A percentile compares a stretch with the other conserved stretches of the same genome.
Evolutionary conservation across 1,140 invertebrate genomes (phyloP).

Genomic region (Philopotamus ludificatus): DNA sequence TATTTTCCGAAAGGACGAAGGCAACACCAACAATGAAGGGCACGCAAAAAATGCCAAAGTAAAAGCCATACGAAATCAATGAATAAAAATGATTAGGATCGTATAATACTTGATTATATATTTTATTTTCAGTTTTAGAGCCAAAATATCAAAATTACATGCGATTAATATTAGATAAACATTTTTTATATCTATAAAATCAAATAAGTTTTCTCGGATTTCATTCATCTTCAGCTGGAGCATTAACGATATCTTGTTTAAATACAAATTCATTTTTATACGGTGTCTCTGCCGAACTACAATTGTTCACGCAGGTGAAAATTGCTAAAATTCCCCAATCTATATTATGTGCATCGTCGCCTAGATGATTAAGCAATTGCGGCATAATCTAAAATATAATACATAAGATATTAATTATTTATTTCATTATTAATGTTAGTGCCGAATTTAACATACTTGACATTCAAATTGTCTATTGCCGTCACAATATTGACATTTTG

Average conservation of each 20-base stretch:
- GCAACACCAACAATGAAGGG: too few species aligned
- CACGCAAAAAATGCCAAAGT: too few species aligned
- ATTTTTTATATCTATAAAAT: neutral
- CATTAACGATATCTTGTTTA: slow-evolving; percentile 78
- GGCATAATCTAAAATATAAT: slow-evolving; percentile 78
- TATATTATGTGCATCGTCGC: slow-evolving; percentile 68
- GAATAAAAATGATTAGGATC: too few species aligned
- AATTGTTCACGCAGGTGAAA: slow-evolving; percentile 83
- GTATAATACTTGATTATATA: too few species aligned
- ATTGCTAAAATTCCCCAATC: slow-evolving; percentile 89
- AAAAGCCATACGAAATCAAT: too few species aligned
- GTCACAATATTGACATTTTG: slow-evolving; percentile 75
- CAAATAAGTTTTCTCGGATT: neutral
- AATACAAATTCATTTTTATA: slow-evolving; percentile 80
- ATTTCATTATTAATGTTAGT: neutral
- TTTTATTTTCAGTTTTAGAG: neutral
- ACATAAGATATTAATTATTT: neutral
- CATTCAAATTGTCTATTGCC: slow-evolving; percentile 84
- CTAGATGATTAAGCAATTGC: slow-evolving; percentile 76
- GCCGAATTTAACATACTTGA: slow-evolving; percentile 60
- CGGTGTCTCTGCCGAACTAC: slow-evolving; percentile 55
- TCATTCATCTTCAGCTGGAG: neutral
- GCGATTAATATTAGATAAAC: neutral
- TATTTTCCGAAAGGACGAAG: too few species aligned
- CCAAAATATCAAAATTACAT: too few species aligned